Evolutionary conservation across 2,888 invertebrate genomes (phyloP).

Genomic region (Rhagonycha lutea): DNA sequence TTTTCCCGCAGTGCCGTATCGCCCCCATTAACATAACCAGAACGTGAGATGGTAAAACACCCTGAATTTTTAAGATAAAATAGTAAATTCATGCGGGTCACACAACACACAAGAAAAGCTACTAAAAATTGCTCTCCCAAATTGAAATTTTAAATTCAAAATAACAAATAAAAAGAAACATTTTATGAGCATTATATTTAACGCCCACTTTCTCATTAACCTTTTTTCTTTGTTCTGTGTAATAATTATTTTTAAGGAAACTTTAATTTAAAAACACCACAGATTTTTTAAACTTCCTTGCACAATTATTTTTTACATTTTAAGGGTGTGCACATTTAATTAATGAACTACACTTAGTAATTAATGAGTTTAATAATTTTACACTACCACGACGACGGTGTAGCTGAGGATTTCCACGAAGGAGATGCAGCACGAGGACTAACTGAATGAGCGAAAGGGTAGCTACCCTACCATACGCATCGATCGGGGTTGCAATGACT

Average conservation of each 20-base stretch:
- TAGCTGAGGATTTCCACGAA: slow-evolving; percentile 51
- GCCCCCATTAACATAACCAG: not conserved
- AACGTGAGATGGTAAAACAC: not conserved
- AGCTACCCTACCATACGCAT: slow-evolving; percentile 44
- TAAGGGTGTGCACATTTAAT: not conserved
- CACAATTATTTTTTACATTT: not conserved
- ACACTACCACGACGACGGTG: slow-evolving; percentile 5
- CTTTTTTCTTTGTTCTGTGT: not conserved
- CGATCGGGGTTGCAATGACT: slow-evolving; percentile 47
- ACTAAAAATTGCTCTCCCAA: not conserved
- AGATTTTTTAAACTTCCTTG: not conserved
- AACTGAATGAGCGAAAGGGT: slow-evolving; percentile 47
- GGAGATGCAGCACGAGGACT: slow-evolving; percentile 43
- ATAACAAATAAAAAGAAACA: not conserved
- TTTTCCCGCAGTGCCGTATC: not conserved
- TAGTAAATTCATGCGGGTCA: not conserved
- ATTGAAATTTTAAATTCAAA: not conserved
- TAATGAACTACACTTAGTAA: not conserved
- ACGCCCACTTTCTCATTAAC: not conserved
- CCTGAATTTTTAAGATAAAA: not conserved
- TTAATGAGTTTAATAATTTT: not conserved
- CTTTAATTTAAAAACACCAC: not conserved
- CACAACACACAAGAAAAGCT: not conserved
- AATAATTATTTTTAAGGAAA: not conserved
- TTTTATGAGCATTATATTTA: not conserved